Percentiles rank a stretch among this genome's conserved stretches.
These are phyloP conservation scores for Aricia agestis DNA, from an alignment of 1,140 invertebrate genomes.

Conservation along the genomic window DNA sequence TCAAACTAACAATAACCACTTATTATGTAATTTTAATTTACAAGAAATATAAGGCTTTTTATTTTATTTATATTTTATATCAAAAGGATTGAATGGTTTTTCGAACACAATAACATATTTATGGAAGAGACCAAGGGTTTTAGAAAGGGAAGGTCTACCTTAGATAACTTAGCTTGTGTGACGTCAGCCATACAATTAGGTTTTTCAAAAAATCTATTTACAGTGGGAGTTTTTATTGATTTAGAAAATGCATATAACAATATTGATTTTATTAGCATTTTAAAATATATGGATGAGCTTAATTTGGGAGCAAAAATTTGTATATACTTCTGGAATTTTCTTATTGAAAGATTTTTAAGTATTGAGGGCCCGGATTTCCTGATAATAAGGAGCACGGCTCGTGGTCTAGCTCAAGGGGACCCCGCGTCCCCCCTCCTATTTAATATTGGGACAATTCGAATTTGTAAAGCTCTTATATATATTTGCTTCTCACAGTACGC, in stretches of 20 bases:
- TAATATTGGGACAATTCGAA: slow-evolving; percentile 31
- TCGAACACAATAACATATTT: slow-evolving; percentile 35
- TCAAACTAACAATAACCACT: too few species aligned
- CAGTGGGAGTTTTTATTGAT: slow-evolving; percentile 35
- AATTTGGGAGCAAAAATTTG: slow-evolving; percentile 26
- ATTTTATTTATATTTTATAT: too few species aligned
- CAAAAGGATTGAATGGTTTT: slow-evolving; percentile 35
- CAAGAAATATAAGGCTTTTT: too few species aligned
- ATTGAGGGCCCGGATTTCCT: slow-evolving; percentile 13
- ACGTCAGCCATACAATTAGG: slow-evolving; percentile 34
- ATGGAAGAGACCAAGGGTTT: slow-evolving; percentile 33
- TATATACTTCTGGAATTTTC: slow-evolving; percentile 32
- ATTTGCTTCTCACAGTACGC: slow-evolving; percentile 32
- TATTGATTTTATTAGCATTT: slow-evolving; percentile 23
- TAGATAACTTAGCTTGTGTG: slow-evolving; percentile 29
- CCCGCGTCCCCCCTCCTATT: slow-evolving; percentile 37
- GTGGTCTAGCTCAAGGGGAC: slow-evolving; percentile 37
- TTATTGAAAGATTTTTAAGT: slow-evolving; percentile 33
- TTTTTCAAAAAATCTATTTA: slow-evolving; percentile 33
- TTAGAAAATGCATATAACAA: slow-evolving; percentile 40
- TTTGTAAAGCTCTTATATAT: slow-evolving; percentile 24
- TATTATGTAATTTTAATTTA: too few species aligned
- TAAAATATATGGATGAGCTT: slow-evolving; percentile 29
- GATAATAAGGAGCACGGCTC: slow-evolving; percentile 23
- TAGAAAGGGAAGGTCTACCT: slow-evolving; percentile 31